Evolutionary conservation across 64 coral and sea anemone genomes (phyloP), one percentile per base, ranked within the genome.

Genomic region (Pocillopora verrucosa): DNA sequence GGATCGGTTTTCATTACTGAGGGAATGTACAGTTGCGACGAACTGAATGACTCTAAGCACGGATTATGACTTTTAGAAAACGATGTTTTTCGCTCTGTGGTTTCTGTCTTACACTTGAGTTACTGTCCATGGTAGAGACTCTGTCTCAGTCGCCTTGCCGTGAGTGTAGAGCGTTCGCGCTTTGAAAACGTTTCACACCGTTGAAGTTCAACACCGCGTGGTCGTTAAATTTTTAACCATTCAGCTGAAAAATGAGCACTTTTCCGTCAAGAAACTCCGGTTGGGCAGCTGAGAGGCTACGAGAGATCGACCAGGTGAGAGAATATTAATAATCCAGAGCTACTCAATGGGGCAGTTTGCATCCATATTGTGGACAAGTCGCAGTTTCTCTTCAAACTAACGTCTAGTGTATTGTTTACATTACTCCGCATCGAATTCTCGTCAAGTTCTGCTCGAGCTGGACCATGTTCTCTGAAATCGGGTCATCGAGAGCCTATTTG

Each of bases 221-320:
- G 64, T 70, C 38, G 37, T 14, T 65, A 10, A n/a, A 51, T 7
- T 4, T 65, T 85, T 56, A 56, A 26, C 19, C 13, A 72, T 63
- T 2, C 38, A 22, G 10, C 34, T 61, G 35, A 2, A 61, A 83
- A 64, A 85, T 85, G 82, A 85, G 62, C 65, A 38, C 20, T 85
- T 85, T 57, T 57, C 17, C 36, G 65, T 34, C 65, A 13, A 45
- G 60, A 35, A 85, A 67, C 73, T 85, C 41, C 34, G 82, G 72
- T 84, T 91, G 89, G 89, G 89, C 89, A 20, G 62, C 61, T 76
- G 89, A 91, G 51, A 72, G 25, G n/a, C 80, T 91, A 64, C 89
- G 61, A 85, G 80, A 91, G 22, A 91, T 91, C 72, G 80, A 91
- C 10, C 69, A 91, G 89, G 89, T 91, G 22, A 2, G 72, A 30